Conservation (phyloP, 2,797 vertebrate species). For the Serranus cabrilla region DNA sequence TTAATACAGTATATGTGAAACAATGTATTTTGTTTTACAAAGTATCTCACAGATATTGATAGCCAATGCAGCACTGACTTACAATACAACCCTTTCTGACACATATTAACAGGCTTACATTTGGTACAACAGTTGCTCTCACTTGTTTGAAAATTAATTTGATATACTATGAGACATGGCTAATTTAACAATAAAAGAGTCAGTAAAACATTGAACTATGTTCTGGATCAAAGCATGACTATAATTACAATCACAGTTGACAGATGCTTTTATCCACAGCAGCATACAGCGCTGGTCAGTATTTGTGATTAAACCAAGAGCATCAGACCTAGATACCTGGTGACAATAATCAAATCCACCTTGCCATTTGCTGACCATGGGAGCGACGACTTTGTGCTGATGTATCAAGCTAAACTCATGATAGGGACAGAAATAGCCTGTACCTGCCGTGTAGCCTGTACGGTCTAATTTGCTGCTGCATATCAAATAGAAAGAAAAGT, state of each 20-base stretch:
- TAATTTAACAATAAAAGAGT: constrained; percentile 10
- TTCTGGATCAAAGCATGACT: not conserved
- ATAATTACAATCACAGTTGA: constrained; percentile 1
- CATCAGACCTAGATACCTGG: not conserved
- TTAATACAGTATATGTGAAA: not conserved
- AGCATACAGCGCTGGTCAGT: not conserved
- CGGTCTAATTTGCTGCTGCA: not conserved
- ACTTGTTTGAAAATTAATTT: not conserved
- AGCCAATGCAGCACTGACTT: not conserved
- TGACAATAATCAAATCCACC: constrained; percentile 8
- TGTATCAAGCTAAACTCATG: constrained; percentile 35
- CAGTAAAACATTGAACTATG: not conserved
- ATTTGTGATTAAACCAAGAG: not conserved
- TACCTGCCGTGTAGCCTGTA: not conserved
- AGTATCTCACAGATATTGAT: not conserved
- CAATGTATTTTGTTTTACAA: not conserved
- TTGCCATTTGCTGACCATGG: constrained; percentile 22
- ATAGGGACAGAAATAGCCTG: constrained; percentile 13
- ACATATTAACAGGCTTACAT: not conserved
- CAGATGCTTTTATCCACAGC: constrained; percentile 1
- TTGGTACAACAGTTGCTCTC: not conserved
- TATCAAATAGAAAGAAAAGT: not conserved
- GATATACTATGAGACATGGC: not conserved
- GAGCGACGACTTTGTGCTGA: not conserved
- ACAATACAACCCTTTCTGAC: not conserved